These are phyloP conservation scores for Anoplopoma fimbria DNA, from an alignment of 2,113 vertebrate genomes.

Conservation along the genomic window DNA sequence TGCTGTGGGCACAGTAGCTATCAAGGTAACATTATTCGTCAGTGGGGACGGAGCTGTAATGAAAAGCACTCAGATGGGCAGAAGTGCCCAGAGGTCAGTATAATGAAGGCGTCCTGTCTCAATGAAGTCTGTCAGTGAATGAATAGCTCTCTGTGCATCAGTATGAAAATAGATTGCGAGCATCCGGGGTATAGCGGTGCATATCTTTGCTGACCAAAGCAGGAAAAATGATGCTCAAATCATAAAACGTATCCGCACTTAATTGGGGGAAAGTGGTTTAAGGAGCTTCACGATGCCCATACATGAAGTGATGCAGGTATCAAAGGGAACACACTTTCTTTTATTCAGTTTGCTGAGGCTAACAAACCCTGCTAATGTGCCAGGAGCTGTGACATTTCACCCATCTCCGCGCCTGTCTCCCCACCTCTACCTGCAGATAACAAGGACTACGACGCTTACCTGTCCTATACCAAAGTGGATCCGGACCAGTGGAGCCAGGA, in stretches of 20 bases:
- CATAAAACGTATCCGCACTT: slow-evolving; percentile 38
- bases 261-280: slow-evolving; percentile 48
- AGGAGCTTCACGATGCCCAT: slow-evolving; percentile 23
- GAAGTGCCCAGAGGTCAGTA: slow-evolving; percentile 64
- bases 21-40: slow-evolving; percentile 58
- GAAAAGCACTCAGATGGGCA: slow-evolving; percentile 67
- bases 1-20: slow-evolving; percentile 54
- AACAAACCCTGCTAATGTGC: not conserved
- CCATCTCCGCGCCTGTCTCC: not conserved
- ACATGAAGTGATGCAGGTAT: slow-evolving; percentile 10
- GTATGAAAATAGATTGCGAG: slow-evolving; percentile 51
- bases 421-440: slow-evolving; percentile 85
- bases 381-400: not conserved
- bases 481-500: slow-evolving; percentile 99
- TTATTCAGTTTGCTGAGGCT: not conserved
- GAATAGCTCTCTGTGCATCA: slow-evolving; percentile 35
- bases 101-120: slow-evolving; percentile 61
- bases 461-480: slow-evolving; percentile 99
- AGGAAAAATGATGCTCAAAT: slow-evolving; percentile 45
- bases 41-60: slow-evolving; percentile 61
- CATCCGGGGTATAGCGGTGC: slow-evolving; percentile 16
- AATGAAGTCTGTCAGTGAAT: slow-evolving; percentile 48
- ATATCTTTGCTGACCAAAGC: slow-evolving; percentile 55
- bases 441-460: slow-evolving; percentile 98
- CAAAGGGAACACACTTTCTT: slow-evolving; percentile 12